Conservation (phyloP, 2,888 invertebrate species). For the Alloplasta piceator region DNA sequence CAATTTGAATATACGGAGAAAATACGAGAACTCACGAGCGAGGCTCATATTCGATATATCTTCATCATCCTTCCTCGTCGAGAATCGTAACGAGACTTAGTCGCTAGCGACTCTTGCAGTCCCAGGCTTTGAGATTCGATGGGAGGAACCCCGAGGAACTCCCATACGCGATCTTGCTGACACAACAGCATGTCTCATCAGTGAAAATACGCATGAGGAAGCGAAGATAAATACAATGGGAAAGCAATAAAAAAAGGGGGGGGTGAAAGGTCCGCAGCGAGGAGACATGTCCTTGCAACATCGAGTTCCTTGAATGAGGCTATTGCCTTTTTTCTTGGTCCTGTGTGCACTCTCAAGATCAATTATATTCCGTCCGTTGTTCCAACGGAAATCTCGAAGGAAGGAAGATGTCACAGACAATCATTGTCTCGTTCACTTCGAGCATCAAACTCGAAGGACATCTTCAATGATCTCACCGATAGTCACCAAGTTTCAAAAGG, state of each 20-base stretch:
- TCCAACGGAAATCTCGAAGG: no score
- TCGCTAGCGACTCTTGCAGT: constrained; percentile 12
- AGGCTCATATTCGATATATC: constrained; percentile 40
- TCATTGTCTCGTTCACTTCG: no score
- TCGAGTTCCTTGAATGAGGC: no score
- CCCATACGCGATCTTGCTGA: constrained; percentile 17
- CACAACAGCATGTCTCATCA: constrained; percentile 28
- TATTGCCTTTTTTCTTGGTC: no score
- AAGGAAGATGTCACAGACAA: no score
- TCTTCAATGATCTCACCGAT: no score
- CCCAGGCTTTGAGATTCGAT: neutral
- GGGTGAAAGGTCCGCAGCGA: neutral
- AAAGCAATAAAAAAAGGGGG: neutral
- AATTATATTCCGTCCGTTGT: no score
- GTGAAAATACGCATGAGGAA: constrained; percentile 8
- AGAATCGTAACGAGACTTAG: constrained; percentile 2
- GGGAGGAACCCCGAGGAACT: constrained; percentile 15
- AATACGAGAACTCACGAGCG: neutral
- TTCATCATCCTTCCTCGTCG: neutral
- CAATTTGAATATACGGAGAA: constrained; percentile 63
- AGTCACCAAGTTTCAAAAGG: no score
- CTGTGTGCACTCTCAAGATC: no score
- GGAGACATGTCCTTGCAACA: no score
- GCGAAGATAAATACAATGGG: neutral
- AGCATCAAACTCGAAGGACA: no score